phyloP scores from a whole-genome alignment of 2,797 vertebrate species.

The Toxotes lorentzi region DNA sequence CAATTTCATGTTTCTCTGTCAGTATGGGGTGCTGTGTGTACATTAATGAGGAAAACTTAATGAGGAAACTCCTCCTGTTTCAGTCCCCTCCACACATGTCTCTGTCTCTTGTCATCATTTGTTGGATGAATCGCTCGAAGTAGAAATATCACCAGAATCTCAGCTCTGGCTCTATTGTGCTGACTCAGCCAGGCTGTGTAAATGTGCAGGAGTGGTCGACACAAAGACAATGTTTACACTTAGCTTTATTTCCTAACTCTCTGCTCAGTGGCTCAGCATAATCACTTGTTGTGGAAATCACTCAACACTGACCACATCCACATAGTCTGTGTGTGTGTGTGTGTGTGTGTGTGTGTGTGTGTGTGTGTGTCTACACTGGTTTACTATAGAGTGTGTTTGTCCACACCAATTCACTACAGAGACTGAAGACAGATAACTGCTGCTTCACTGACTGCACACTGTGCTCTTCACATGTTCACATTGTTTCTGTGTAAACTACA shows the following conservation, averaged over 20 bases:
- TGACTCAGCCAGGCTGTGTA: background rate
- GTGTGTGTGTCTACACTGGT: background rate
- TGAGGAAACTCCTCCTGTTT: background rate
- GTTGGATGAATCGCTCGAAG: background rate
- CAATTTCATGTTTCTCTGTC: too few species aligned
- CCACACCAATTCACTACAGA: background rate
- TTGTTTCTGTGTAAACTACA: background rate
- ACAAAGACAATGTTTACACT: constrained; percentile 47
- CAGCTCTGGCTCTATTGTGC: constrained; percentile 9
- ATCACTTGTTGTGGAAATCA: constrained; percentile 50
- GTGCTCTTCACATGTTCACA: constrained; percentile 11
- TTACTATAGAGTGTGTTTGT: background rate
- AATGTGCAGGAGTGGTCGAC: constrained; percentile 5
- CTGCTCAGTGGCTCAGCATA: constrained; percentile 47
- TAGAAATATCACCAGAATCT: background rate
- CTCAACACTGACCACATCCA: constrained; percentile 38
- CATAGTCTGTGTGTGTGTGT: background rate
- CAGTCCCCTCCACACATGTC: background rate
- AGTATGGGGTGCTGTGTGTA: too few species aligned
- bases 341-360: background rate
- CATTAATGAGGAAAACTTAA: too few species aligned
- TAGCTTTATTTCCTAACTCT: constrained; percentile 1
- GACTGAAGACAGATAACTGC: constrained; percentile 22
- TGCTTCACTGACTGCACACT: constrained; percentile 26
- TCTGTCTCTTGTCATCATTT: constrained; percentile 1